These are phyloP conservation scores for Kryptolebias ocellatus DNA, from an alignment of 2,797 vertebrate genomes.

Conservation along the genomic window DNA sequence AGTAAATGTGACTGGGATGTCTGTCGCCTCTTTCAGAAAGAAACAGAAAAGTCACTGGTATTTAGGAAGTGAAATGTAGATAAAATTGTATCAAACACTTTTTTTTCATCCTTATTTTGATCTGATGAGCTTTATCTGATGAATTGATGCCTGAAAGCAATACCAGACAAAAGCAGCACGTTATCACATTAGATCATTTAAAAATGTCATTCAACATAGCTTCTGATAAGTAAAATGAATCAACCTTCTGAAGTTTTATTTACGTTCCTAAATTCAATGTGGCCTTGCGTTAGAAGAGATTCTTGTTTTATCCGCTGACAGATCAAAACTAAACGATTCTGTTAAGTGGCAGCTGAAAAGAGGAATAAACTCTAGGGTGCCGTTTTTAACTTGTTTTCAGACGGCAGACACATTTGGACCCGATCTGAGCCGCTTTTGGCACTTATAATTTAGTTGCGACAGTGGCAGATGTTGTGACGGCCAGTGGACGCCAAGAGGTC, in stretches of 20 bases:
- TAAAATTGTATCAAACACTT: neutral
- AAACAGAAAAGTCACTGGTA: constrained; percentile 9
- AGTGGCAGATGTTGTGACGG: neutral
- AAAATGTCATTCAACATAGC: neutral
- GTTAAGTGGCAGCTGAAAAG: neutral
- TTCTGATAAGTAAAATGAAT: too few relatives aligned
- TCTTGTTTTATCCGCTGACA: too few relatives aligned
- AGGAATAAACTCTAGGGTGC: neutral
- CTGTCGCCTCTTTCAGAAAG: constrained; percentile 18
- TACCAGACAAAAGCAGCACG: neutral
- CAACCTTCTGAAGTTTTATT: too few relatives aligned
- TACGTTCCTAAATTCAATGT: too few relatives aligned
- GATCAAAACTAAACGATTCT: neutral
- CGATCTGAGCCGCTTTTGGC: neutral
- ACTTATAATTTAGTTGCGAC: neutral
- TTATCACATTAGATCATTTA: neutral
- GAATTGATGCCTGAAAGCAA: neutral
- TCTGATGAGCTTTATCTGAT: neutral
- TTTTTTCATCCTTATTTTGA: neutral
- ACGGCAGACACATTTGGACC: neutral
- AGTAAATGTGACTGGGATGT: constrained; percentile 23
- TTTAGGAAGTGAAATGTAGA: constrained; percentile 7
- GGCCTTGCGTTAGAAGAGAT: too few relatives aligned
- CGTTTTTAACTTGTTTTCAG: neutral
- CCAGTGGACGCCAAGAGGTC: constrained; percentile 1